phyloP scores from a whole-genome alignment of 2,113 vertebrate species.

The Spermophilus dauricus region DNA sequence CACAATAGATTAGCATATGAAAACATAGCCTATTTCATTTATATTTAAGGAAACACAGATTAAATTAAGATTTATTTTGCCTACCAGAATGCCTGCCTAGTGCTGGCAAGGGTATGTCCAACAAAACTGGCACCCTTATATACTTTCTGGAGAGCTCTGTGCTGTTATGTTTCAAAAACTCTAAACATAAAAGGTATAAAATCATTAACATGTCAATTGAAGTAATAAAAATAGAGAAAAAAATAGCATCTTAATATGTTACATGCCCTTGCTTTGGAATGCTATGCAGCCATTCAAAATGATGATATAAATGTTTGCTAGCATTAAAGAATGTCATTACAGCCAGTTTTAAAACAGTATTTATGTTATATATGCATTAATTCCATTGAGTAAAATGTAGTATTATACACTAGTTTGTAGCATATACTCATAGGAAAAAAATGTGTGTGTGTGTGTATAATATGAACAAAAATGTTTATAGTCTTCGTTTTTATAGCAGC shows the following conservation, averaged over 20 bases:
- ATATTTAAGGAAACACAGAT: slow-evolving; percentile 1
- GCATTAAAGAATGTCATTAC: not conserved
- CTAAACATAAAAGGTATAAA: not conserved
- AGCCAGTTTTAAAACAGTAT: not conserved
- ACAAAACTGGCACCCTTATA: not conserved
- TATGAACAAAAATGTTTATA: not conserved
- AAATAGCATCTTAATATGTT: not conserved
- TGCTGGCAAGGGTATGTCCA: not conserved
- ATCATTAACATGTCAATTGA: not conserved
- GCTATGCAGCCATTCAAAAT: not conserved
- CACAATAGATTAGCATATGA: not conserved
- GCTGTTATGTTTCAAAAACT: not conserved
- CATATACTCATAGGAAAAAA: not conserved
- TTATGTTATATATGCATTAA: not conserved
- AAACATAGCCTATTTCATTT: not conserved
- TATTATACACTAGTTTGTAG: not conserved
- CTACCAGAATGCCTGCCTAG: not conserved
- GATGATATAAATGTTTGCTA: not conserved
- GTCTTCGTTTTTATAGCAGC: not conserved
- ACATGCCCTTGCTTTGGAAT: not conserved
- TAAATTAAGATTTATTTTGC: slow-evolving; percentile 10
- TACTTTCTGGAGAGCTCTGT: not conserved
- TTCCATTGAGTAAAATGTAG: not conserved
- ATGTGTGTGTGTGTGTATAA: not conserved
- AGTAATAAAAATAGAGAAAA: not conserved